Conservation (phyloP, 2,888 invertebrate genomes). For the Apotomis betuletana region DNA sequence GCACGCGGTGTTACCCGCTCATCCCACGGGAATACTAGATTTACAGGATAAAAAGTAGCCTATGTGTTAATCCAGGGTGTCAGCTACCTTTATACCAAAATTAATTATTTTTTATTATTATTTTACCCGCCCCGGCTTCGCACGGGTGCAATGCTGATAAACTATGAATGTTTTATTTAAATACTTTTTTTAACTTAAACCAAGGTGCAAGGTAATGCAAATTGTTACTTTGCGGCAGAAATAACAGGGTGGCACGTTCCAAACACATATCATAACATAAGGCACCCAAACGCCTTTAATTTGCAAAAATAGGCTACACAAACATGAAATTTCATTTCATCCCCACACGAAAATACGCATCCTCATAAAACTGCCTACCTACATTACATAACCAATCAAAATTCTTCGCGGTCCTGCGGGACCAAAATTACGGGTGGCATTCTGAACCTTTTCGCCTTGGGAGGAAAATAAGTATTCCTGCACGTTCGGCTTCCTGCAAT, state of each 20-base stretch:
- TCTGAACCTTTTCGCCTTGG: conserved; percentile 5
- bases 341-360: conserved; percentile 12
- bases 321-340: conserved; percentile 14
- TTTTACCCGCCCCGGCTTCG: no score
- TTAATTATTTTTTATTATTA: no score
- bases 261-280: neutral
- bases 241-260: neutral
- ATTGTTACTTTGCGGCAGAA: no score
- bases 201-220: no score
- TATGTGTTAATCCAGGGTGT: no score
- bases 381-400: conserved; percentile 37
- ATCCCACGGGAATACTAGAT: no score
- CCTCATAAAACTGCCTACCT: conserved; percentile 18
- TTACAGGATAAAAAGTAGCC: no score
- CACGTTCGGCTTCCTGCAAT: conserved; percentile 24
- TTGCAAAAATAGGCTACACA: neutral
- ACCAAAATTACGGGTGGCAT: conserved; percentile 22
- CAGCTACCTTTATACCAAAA: no score
- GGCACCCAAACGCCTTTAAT: neutral
- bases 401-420: conserved; percentile 17
- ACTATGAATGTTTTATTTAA: no score
- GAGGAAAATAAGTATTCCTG: conserved; percentile 15
- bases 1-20: no score
- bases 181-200: no score
- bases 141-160: no score